Percentiles rank a stretch among this genome's conserved stretches.
Conservation (phyloP, 2,113 vertebrate genomes). For the Forbesichthys papilliferus region DNA sequence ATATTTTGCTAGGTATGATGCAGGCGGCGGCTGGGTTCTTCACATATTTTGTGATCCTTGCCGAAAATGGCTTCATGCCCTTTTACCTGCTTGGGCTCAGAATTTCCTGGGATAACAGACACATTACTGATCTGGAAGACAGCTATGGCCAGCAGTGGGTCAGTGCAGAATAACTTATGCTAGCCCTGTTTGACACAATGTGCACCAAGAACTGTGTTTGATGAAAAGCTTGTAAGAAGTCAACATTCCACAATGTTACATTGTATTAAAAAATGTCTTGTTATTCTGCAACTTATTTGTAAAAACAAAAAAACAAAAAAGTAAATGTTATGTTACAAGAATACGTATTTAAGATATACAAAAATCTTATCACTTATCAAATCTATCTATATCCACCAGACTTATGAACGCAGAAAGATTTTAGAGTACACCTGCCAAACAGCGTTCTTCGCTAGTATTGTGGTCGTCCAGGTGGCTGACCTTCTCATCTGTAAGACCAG, state of each 20-base stretch:
- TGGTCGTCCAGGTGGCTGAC: conserved; percentile 91
- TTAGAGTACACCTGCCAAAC: conserved; percentile 95
- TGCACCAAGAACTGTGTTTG: background rate
- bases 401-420: conserved; percentile 91
- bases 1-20: conserved; percentile 83
- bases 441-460: conserved; percentile 89
- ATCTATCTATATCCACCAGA: conserved; percentile 64
- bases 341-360: background rate
- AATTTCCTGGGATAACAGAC: conserved; percentile 86
- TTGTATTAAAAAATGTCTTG: no score
- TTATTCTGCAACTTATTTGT: background rate
- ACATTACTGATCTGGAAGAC: conserved; percentile 84
- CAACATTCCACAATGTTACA: background rate
- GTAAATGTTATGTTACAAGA: background rate
- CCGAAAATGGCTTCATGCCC: conserved; percentile 93
- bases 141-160: conserved; percentile 94
- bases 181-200: background rate
- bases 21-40: conserved; percentile 93
- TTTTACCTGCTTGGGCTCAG: conserved; percentile 83
- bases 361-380: background rate
- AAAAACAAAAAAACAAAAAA: background rate
- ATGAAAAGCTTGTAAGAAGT: background rate
- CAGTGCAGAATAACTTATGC: conserved; percentile 38
- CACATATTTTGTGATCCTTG: conserved; percentile 94
- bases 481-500: conserved; percentile 94